phyloP scores from a whole-genome alignment of 2,113 vertebrate genomes.

The Oenanthe melanoleuca region DNA sequence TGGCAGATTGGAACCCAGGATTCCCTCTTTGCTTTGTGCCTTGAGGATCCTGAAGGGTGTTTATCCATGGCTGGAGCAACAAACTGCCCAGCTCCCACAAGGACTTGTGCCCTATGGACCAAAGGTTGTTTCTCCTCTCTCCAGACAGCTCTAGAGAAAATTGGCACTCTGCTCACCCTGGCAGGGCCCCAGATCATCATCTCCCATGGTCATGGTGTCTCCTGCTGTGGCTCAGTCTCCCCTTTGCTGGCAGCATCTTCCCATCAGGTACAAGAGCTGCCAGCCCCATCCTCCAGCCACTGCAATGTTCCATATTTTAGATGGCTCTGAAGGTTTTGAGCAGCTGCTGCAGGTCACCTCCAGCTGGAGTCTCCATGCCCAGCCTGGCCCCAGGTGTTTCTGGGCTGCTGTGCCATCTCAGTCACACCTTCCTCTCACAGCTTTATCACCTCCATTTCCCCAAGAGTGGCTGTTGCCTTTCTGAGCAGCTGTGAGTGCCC shows the following conservation, averaged over 20 bases:
- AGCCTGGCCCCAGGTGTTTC: not conserved
- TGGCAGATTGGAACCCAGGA: not conserved
- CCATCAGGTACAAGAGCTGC: not conserved
- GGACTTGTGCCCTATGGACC: not conserved
- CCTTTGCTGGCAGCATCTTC: not conserved
- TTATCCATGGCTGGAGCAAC: not conserved
- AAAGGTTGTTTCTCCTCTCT: not conserved
- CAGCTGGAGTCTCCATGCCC: not conserved
- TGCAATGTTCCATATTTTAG: not conserved
- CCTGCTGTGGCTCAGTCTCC: not conserved
- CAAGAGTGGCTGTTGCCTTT: not conserved
- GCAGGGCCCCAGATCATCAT: not conserved
- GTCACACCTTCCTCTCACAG: not conserved
- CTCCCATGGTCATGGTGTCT: not conserved
- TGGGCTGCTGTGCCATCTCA: not conserved
- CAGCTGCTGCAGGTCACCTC: not conserved
- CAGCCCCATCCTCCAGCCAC: not conserved
- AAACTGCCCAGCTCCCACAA: not conserved
- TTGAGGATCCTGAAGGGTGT: not conserved
- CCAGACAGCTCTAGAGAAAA: not conserved
- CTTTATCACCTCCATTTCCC: not conserved
- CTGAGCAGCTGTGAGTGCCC: not conserved
- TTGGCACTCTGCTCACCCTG: not conserved
- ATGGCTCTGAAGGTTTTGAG: not conserved
- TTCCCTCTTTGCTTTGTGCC: not conserved